Base-by-base conservation (phyloP, 1,140 invertebrate genomes). In the Nasonia giraulti region DNA sequence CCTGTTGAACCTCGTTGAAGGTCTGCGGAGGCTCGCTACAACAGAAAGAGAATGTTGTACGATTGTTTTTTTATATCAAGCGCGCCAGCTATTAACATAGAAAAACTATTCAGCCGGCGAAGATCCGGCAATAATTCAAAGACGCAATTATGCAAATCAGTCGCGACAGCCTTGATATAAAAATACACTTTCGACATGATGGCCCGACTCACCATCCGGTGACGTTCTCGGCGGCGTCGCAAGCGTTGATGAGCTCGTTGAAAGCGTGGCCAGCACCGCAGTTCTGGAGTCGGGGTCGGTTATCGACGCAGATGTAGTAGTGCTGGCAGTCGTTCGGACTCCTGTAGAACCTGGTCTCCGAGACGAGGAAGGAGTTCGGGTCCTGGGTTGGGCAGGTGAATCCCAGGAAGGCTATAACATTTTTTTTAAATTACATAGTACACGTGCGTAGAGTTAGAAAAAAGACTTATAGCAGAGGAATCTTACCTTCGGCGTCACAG, bases 301-400 rank as follows among this genome's bases (percentile, higher is more conserved):
- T 94, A 68, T 96, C 95, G 1, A 97, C 94, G 89, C 97, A 98
- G 4, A 98, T 93, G 90, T 96, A 98, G 89, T 97, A 98, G 88
- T 95, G 95, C 88, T 97, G 95, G 90, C 97, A 98, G 87, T 97
- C 96, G 1, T 83, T 88, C 0, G 94, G 94, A 82, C 95, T 95
- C 85, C 93, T 93, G 89, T 94, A 95, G 80, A 93, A 95, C 82
- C 93, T 93, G 69, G 93, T 93, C 82, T 94, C 94, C 4, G 93
- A 93, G 76, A 92, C 92, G 80, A 94, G 93, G 17, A 94, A 92
- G 14, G 88, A 80, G 85, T 90, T 91, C 66, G 93, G 92, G 3
- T 89, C 92, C 3, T 89, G 90, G 62, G 90, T 90, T 0, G 96
- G 96, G 88, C 96, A 97, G 2, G 91, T 93, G 90, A 97, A 96